phyloP scores from a whole-genome alignment of 1,140 invertebrate genomes.

The Stenopsyche tienmushanensis region DNA sequence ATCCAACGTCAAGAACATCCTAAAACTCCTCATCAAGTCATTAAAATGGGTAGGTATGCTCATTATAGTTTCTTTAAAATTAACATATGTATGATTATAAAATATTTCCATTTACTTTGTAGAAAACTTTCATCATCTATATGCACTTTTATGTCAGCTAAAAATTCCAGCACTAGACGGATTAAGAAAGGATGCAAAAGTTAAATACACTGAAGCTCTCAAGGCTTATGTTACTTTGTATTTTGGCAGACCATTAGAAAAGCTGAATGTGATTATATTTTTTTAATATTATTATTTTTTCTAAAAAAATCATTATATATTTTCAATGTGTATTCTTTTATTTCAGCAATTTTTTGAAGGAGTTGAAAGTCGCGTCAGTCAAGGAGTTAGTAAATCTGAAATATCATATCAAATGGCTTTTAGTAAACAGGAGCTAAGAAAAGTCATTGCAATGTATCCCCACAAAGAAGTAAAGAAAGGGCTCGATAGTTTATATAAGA shows the following conservation, averaged over 20 bases:
- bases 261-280: constrained; percentile 90
- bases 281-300: constrained; percentile 32
- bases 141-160: constrained; percentile 81
- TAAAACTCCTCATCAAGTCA: constrained; percentile 91
- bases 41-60: constrained; percentile 77
- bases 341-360: constrained; percentile 92
- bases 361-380: constrained; percentile 84
- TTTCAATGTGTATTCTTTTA: constrained; percentile 32
- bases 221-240: constrained; percentile 90
- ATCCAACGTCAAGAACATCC: constrained; percentile 82
- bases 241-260: constrained; percentile 93
- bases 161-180: constrained; percentile 89
- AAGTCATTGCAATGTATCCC: constrained; percentile 95
- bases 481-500: constrained; percentile 91
- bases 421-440: constrained; percentile 94
- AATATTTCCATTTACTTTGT: constrained; percentile 45
- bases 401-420: constrained; percentile 97
- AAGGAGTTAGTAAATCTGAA: constrained; percentile 95
- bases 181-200: constrained; percentile 88
- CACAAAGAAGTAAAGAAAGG: constrained; percentile 95
- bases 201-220: constrained; percentile 87
- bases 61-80: too few relatives aligned
- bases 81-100: constrained; percentile 20
- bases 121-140: constrained; percentile 97
- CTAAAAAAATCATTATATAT: constrained; percentile 20